Percentiles rank a stretch among this genome's conserved stretches.
phyloP scores from a whole-genome alignment of 2,888 invertebrate genomes.

The Synergus itoensis region DNA sequence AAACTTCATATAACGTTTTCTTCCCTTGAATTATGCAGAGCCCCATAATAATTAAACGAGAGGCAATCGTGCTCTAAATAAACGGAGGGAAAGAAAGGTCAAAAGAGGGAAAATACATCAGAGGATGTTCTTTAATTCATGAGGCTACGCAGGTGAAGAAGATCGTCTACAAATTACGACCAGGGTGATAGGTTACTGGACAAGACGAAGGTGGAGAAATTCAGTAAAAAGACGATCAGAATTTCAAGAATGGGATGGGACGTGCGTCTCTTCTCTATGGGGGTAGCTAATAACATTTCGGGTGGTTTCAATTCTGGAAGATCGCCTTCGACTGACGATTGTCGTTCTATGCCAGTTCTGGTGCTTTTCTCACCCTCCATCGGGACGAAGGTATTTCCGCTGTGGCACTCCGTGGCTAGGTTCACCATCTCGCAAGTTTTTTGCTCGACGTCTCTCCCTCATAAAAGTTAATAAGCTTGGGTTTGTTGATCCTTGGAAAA shows the following conservation, averaged over 20 bases:
- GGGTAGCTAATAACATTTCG: slow-evolving; percentile 12
- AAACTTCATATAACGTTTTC: background rate
- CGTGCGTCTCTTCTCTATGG: background rate
- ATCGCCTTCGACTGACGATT: slow-evolving; percentile 6
- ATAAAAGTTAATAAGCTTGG: slow-evolving; percentile 74
- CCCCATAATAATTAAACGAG: slow-evolving; percentile 8
- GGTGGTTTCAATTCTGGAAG: slow-evolving; percentile 12
- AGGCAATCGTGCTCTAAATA: slow-evolving; percentile 29
- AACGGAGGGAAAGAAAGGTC: background rate
- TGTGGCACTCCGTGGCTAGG: background rate
- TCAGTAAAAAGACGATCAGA: slow-evolving; percentile 13
- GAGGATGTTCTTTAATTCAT: slow-evolving; percentile 37
- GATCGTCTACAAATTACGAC: slow-evolving; percentile 34
- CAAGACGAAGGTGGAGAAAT: slow-evolving; percentile 14
- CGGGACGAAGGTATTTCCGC: slow-evolving; percentile 19
- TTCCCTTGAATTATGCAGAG: slow-evolving; percentile 9
- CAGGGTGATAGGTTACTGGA: slow-evolving; percentile 20
- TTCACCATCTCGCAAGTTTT: slow-evolving; percentile 49
- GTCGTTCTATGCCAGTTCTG: background rate
- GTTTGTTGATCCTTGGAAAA: slow-evolving; percentile 73
- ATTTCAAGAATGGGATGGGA: slow-evolving; percentile 1
- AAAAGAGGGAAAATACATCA: background rate
- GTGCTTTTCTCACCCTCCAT: slow-evolving; percentile 9
- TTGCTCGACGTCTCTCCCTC: slow-evolving; percentile 53
- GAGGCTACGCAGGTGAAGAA: slow-evolving; percentile 24